A percentile compares a stretch with the other conserved stretches of the same genome.
phyloP scores from a whole-genome alignment of 2,113 vertebrate genomes.

The Calonectris borealis region DNA sequence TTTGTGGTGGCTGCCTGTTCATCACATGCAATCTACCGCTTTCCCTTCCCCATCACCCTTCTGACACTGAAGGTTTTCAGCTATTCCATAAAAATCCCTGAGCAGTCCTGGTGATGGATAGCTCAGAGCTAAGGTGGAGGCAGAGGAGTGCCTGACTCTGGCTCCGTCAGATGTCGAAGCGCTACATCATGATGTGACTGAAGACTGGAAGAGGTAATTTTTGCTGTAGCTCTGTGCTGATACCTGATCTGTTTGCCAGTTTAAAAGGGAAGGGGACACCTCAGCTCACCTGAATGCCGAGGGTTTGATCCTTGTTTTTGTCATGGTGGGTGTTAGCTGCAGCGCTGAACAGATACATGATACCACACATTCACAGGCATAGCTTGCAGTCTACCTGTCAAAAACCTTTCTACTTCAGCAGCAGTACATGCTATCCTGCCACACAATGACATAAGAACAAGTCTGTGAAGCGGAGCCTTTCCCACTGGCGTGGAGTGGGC shows the following conservation, averaged over 20 bases:
- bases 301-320: background rate
- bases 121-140: background rate
- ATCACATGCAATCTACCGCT: background rate
- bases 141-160: background rate
- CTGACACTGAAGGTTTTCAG: background rate
- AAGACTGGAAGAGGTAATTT: background rate
- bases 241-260: background rate
- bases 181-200: background rate
- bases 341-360: background rate
- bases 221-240: background rate
- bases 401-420: background rate
- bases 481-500: background rate
- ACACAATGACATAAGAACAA: background rate
- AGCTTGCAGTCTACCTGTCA: background rate
- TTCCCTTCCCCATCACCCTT: background rate
- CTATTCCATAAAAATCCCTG: background rate
- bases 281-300: background rate
- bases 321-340: rapidly evolving
- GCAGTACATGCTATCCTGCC: background rate
- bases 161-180: background rate
- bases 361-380: background rate
- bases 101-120: background rate
- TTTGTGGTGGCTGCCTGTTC: background rate
- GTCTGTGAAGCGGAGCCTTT: background rate
- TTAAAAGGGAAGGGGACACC: background rate